Conservation (phyloP, 2,797 vertebrate genomes). For the Limnodromus scolopaceus region DNA sequence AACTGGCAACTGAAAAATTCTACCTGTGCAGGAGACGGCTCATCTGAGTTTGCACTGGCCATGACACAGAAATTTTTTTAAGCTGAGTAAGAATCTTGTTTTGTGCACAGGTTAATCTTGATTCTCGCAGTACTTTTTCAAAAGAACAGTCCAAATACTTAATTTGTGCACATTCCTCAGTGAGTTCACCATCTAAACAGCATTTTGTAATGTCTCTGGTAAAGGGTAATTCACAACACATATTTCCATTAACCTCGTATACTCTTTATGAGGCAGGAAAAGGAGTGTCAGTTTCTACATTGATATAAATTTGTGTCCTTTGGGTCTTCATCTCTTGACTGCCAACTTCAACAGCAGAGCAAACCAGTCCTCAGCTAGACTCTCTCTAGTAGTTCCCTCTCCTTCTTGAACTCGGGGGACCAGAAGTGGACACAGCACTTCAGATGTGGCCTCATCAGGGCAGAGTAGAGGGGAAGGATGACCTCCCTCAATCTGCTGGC, state of each 20-base stretch:
- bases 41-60: background rate
- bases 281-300: background rate
- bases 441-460: background rate
- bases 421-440: background rate
- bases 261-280: background rate
- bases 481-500: background rate
- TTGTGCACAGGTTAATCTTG: background rate
- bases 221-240: background rate
- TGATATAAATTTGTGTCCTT: background rate
- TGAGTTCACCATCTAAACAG: background rate
- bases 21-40: fast-evolving
- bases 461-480: background rate
- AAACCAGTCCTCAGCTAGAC: background rate
- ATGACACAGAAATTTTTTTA: background rate
- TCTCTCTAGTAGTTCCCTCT: background rate
- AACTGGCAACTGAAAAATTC: background rate
- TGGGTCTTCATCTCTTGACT: background rate
- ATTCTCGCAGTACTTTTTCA: background rate
- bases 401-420: background rate
- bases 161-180: background rate
- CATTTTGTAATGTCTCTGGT: background rate
- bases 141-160: background rate
- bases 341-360: background rate
- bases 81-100: background rate
- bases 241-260: background rate